Evolutionary conservation across 1,140 invertebrate genomes (phyloP), one percentile per base, ranked within the genome.

Genomic region (Chrysopa pallens): DNA sequence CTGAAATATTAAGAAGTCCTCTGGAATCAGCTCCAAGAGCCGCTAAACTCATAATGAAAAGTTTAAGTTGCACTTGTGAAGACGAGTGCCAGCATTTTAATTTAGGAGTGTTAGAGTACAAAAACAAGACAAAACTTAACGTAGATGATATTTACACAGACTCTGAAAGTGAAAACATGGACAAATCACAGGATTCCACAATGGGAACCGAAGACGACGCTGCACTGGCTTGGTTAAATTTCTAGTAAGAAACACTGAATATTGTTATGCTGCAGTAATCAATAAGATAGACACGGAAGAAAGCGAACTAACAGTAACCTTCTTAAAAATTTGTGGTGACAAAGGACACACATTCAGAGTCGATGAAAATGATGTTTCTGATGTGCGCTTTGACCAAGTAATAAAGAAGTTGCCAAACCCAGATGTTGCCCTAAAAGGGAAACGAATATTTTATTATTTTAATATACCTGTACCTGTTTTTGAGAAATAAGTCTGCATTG

Each of bases 301-400:
- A 44, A 39, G 42, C 42, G 45, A 49, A 46, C 45, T 49, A 36
- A 46, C 42, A 42, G 48, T 49, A 42, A 49, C 48, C 17, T 49
- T 46, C 15, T 13, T 39, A 17, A 48, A 48, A 46, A 46, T 46
- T 46, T 48, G 47, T 46, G 44, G 46, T 44, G 17, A 49, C 12
- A 46, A 49, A 35, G 45, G 42, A 27, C 48, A 46, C 39, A 44
- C 28, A 40, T 49, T 49, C 27, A 44, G 14, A 44, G 36, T 40
- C 8, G 43, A 44, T 36, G 43, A 44, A 13, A 41, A 37, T 14
- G 39, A 45, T 23, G 29, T 45, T 41, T 41, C 39, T 29, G 39
- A 45, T 14, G 39, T 45, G 11, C 13, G 29, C 29, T 36, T 41
- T 40, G 39, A 45, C 29, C 39, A 45, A 44, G 38, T 44, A 31